Evolutionary conservation across 2,113 vertebrate species (phyloP).

Genomic region (Sceloporus undulatus): DNA sequence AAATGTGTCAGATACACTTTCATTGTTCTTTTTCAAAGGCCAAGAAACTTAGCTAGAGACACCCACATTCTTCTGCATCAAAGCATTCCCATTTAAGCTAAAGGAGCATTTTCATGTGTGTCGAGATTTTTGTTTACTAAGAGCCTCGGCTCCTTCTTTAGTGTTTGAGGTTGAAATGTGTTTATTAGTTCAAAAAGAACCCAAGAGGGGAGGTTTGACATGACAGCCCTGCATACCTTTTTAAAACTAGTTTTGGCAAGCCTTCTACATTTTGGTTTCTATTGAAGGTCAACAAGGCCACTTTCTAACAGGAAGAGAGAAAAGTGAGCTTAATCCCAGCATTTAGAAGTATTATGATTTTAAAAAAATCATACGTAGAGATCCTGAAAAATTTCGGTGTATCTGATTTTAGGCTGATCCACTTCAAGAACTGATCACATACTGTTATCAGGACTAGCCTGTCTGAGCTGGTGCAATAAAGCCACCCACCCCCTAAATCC

Average conservation of each 20-base stretch:
- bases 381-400: not conserved
- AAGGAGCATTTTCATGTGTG: conserved; percentile 3
- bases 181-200: conserved; percentile 18
- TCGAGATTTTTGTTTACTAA: not conserved
- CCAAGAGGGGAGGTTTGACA: conserved; percentile 14
- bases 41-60: not conserved
- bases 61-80: not conserved
- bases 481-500: no score
- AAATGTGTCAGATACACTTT: conserved; percentile 14
- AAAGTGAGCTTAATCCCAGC: not conserved
- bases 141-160: not conserved
- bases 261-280: not conserved
- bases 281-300: not conserved
- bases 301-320: not conserved
- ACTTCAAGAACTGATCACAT: no score
- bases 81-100: not conserved
- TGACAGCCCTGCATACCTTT: not conserved
- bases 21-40: not conserved
- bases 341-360: not conserved
- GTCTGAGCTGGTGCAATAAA: no score
- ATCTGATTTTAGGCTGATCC: not conserved
- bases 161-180: conserved; percentile 12
- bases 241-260: not conserved
- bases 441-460: no score
- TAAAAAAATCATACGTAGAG: not conserved